Evolutionary conservation across 2,113 vertebrate species (phyloP).

Genomic region (Pituophis catenifer): DNA sequence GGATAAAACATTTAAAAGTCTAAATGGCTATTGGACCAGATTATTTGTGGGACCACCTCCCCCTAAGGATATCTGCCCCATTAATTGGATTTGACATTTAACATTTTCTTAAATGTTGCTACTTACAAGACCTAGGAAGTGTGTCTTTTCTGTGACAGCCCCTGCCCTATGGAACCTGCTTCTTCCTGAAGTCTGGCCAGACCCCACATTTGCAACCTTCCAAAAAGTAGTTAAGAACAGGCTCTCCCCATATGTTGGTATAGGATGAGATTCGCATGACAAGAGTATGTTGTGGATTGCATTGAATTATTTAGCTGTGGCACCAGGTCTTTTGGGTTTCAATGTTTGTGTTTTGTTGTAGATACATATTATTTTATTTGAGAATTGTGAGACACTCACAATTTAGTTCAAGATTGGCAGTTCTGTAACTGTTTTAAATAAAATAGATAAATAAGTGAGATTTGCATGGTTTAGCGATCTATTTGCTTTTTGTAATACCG

Average conservation of each 20-base stretch:
- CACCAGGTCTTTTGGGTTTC: not conserved
- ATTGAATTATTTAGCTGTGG: not conserved
- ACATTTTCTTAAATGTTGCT: not conserved
- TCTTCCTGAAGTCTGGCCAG: not conserved
- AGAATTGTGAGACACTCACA: not conserved
- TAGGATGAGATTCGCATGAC: not conserved
- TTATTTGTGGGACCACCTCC: not conserved
- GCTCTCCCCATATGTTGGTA: not conserved
- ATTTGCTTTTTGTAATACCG: not conserved
- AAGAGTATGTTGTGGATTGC: not conserved
- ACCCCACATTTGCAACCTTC: not conserved
- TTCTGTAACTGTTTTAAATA: not conserved
- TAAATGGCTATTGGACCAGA: not conserved
- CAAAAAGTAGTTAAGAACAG: not conserved
- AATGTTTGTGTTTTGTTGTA: not conserved
- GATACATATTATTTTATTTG: not conserved
- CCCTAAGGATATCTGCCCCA: not conserved
- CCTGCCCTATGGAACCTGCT: not conserved
- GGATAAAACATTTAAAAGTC: not conserved
- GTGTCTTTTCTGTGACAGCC: not conserved
- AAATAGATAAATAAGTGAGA: not conserved
- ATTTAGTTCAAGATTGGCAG: not conserved
- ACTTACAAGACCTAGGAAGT: not conserved
- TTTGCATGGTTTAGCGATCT: not conserved
- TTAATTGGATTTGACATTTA: not conserved